Percentiles rank a stretch among this genome's conserved stretches.
Evolutionary conservation across 2,888 invertebrate species (phyloP).

Genomic region (Sphaeridia pumilis): DNA sequence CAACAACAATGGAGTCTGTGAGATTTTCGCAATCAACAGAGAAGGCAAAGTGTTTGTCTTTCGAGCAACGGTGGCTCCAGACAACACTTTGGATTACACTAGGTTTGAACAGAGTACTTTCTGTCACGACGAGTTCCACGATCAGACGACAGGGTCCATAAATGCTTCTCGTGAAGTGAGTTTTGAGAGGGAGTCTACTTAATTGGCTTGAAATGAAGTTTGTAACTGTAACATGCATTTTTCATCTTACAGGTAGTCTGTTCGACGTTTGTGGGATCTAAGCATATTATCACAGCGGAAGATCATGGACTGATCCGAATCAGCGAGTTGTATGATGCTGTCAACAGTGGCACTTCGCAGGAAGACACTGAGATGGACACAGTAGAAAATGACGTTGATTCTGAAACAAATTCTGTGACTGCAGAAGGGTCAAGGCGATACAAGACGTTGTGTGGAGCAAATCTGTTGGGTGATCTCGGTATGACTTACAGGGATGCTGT

Average conservation of each 20-base stretch:
- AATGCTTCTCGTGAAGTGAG: background rate
- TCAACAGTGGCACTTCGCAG: no score
- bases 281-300: slow-evolving; percentile 19
- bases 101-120: background rate
- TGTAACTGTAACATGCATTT: no score
- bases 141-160: background rate
- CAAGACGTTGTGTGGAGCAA: background rate
- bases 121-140: background rate
- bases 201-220: no score
- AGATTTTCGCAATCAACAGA: background rate
- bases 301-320: slow-evolving; percentile 15
- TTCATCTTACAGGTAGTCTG: slow-evolving; percentile 17
- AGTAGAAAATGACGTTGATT: no score
- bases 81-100: slow-evolving; percentile 7
- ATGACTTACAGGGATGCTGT: background rate
- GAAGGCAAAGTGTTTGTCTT: slow-evolving; percentile 1
- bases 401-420: no score
- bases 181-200: no score
- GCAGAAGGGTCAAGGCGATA: background rate
- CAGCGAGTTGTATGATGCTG: slow-evolving; percentile 1
- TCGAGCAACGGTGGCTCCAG: background rate
- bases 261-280: slow-evolving; percentile 18
- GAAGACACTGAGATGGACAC: no score
- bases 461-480: slow-evolving; percentile 4
- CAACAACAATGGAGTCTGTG: slow-evolving; percentile 1